Evolutionary conservation across 2,113 vertebrate species (phyloP), one percentile per base, ranked within the genome.

Genomic region (Oophaga pumilio): DNA sequence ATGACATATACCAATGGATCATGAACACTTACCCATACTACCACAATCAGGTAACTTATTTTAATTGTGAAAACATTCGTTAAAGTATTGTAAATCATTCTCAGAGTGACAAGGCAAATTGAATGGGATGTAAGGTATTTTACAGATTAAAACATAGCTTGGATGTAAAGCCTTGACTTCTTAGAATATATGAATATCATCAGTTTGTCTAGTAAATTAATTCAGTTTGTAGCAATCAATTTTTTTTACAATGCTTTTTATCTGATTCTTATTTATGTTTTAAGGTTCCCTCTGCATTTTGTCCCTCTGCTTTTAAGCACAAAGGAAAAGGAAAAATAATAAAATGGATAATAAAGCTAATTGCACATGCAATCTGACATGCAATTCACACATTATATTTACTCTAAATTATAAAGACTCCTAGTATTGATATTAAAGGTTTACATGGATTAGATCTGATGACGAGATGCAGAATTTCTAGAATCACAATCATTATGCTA

Each of bases 1-100:
- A 95, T 9, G 96, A 97, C 84, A 97, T 97, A 92, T 97, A 97
- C 91, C 95, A 95, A 90, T 97, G 96, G 96, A 96, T 96, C 92
- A 97, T 96, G 95, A 95, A 97, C 88, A 92, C 94, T 60, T 96
- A 95, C 85, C 95, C 96, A 2, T 96, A 96, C 92, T 96, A 96
- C 92, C 96, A 95, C 92, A 96, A 95, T 86, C 96, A 96, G 96
- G 95, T 96, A 86, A 13, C 33, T 20, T 50, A 14, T 22, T 59
- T 17, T 14, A 56, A 26, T 52, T 76, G 49, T 11, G 53, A 52
- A 69, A 77, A 22, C 24, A 50, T 4, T 71, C 8, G 26, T 18
- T 24, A 53, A 13, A 53, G 4, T 53, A 0, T 77, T 52, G 50
- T 50, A 24, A 66, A 62, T 33, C 2, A 49, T 8, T 43, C 10